Percentiles rank a stretch among this genome's conserved stretches.
Conservation (phyloP, 2,888 invertebrate genomes). For the Oxytorus armatus region DNA sequence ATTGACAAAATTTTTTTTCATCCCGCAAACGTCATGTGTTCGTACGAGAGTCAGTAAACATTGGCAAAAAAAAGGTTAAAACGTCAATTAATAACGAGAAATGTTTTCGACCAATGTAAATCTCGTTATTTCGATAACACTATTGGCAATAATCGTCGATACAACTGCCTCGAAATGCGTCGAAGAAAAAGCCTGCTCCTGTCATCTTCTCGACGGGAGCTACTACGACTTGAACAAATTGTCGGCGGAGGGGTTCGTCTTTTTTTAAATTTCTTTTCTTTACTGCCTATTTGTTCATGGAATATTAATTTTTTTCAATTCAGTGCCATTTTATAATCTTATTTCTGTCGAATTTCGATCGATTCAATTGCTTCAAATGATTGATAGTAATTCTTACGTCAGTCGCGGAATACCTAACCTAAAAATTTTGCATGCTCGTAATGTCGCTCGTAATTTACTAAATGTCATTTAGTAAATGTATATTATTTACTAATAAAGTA, state of each 20-base stretch:
- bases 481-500: too few relatives aligned
- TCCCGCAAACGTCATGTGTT: conserved; percentile 46
- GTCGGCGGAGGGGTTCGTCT: conserved; percentile 52
- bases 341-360: not conserved
- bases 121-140: conserved; percentile 36
- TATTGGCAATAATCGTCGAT: conserved; percentile 43
- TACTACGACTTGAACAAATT: conserved; percentile 63
- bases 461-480: too few relatives aligned
- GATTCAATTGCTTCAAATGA: not conserved
- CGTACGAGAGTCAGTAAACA: conserved; percentile 38
- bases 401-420: conserved; percentile 6
- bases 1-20: not conserved
- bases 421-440: not conserved
- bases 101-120: conserved; percentile 41
- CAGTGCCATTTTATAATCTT: not conserved
- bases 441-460: too few relatives aligned
- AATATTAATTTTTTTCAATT: not conserved
- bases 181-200: conserved; percentile 53
- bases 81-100: conserved; percentile 1
- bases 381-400: not conserved
- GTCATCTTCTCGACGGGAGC: conserved; percentile 60
- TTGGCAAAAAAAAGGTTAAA: not conserved
- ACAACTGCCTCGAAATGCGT: conserved; percentile 57
- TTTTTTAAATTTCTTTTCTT: not conserved
- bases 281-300: not conserved